Base-by-base conservation (phyloP, 2,888 invertebrate genomes). In the Lithosia quadra region DNA sequence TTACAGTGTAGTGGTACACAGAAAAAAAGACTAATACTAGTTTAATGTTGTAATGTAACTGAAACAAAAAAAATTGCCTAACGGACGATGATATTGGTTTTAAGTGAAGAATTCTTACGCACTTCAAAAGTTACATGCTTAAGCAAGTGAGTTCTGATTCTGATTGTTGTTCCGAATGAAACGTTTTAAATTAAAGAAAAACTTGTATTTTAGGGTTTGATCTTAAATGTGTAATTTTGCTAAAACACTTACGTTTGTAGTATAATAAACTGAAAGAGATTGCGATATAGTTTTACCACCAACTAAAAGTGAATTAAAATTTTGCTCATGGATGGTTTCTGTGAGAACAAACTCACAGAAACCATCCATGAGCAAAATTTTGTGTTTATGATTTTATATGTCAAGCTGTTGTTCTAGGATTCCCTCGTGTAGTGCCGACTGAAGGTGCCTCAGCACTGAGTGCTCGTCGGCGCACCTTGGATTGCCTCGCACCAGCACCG, bases 401-500 rank as follows among this genome's bases (percentile, higher is more conserved):
- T 2, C 33, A 53, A 28, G 55, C 36, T 60, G 53, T 70, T 67
- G 67, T 65, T 61, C 24, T 68, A 94, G 97, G 97, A 24, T 97
- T 97, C 84, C 97, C 97, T 2, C 96, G 97, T 83, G 97, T 97
- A 72, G 94, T 97, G 67, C 97, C 97, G 4, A 96, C 96, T 34
- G 97, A 97, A 57, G 97, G 97, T 0, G 96, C 96, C 9, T 94
- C 95, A 53, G 96, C 96, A 0, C 79, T 94, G 70, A 88, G 89
- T 74, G 87, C 92, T 56, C 92, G 96, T 36, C 96, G 95, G 0
- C 96, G 97, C 55, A 97, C 97, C 0, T 88, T 97, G 78, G 97
- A 97, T 86, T 96, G 96, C 84, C 89, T 96, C 65, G 96, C 95
- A 1, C 96, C 96, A 5, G 87, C 93, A 13, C 90, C 93, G 0